Conservation (phyloP, 2,797 vertebrate genomes). For the Chlorospingus semifuscus region DNA sequence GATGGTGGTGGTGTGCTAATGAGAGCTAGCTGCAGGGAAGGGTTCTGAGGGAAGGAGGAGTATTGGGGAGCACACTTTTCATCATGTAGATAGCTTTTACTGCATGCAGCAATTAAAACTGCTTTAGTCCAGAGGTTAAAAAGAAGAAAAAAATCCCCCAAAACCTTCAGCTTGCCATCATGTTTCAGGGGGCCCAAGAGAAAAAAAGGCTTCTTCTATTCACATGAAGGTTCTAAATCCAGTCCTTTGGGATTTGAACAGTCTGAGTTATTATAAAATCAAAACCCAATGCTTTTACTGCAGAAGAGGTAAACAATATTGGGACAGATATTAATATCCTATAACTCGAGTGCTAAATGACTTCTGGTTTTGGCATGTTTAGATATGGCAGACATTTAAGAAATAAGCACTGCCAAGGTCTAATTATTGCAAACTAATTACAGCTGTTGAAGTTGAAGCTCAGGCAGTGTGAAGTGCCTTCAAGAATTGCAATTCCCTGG, state of each 20-base stretch:
- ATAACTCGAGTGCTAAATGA: neutral
- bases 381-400: neutral
- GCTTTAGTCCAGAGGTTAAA: neutral
- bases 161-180: neutral
- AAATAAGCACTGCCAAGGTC: neutral
- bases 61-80: neutral
- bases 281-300: neutral
- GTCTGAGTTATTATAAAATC: neutral
- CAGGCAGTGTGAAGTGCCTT: neutral
- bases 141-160: neutral
- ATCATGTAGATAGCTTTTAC: neutral
- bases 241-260: neutral
- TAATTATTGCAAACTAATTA: slow-evolving; percentile 50
- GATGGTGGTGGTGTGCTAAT: neutral
- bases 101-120: neutral
- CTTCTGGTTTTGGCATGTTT: neutral
- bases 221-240: neutral
- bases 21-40: neutral
- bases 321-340: neutral
- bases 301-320: neutral
- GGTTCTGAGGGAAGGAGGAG: neutral
- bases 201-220: neutral
- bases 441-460: slow-evolving; percentile 5
- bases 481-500: neutral
- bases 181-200: neutral